A percentile compares a stretch with the other conserved stretches of the same genome.
Conservation (phyloP, 2,888 invertebrate genomes). For the Notodromas monacha region DNA sequence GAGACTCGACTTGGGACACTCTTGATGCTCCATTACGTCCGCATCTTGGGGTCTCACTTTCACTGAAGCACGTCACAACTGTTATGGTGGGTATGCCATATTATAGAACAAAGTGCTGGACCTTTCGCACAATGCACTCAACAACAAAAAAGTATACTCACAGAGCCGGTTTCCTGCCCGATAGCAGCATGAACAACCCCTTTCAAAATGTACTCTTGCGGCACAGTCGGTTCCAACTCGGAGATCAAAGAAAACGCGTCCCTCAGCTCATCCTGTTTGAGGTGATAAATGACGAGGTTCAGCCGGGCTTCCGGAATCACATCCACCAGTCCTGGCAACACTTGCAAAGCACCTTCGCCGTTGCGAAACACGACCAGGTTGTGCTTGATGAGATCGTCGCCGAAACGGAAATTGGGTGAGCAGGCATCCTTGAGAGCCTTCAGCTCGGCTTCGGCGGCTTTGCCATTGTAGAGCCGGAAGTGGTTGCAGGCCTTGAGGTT, state of each 20-base stretch:
- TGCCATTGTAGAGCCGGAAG: constrained; percentile 61
- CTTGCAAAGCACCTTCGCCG: constrained; percentile 73
- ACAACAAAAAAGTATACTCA: no score
- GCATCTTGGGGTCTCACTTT: no score
- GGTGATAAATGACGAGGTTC: constrained; percentile 74
- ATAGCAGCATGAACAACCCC: constrained; percentile 77
- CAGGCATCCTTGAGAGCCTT: constrained; percentile 32
- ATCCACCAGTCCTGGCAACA: constrained; percentile 62
- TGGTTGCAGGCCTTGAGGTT: constrained; percentile 65
- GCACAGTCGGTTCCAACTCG: constrained; percentile 63
- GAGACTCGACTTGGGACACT: no score
- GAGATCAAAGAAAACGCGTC: constrained; percentile 65
- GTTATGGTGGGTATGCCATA: no score
- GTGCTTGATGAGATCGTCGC: constrained; percentile 67
- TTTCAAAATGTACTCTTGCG: constrained; percentile 80
- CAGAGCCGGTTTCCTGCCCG: constrained; percentile 67
- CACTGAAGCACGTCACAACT: no score
- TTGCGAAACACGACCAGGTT: constrained; percentile 76
- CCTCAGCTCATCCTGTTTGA: constrained; percentile 48
- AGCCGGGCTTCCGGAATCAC: constrained; percentile 83
- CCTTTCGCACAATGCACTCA: no score
- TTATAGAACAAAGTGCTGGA: no score
- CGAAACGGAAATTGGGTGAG: constrained; percentile 31
- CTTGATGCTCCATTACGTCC: no score
- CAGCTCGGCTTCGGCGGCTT: constrained; percentile 68